A percentile compares a stretch with the other conserved stretches of the same genome.
Conservation (phyloP, 2,888 invertebrate genomes). For the Atrina japonica region DNA sequence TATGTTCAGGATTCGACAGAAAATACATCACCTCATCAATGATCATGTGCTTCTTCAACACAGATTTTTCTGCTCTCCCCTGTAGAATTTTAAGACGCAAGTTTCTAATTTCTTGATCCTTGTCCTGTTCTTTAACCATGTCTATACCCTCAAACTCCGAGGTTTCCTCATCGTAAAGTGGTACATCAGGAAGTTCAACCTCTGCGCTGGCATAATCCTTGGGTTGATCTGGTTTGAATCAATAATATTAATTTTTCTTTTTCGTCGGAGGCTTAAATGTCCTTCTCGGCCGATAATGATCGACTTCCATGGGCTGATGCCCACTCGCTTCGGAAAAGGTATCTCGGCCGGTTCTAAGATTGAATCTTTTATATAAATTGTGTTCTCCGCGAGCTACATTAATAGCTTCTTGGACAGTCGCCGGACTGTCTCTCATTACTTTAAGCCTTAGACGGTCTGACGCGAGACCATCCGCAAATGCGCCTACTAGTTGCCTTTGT, state of each 20-base stretch:
- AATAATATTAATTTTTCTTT: constrained; percentile 9
- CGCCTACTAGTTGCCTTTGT: no score
- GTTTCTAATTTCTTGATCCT: neutral
- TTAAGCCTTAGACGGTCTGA: no score
- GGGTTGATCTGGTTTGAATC: constrained; percentile 18
- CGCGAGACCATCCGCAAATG: no score
- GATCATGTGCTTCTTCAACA: constrained; percentile 4
- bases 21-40: constrained; percentile 27
- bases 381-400: no score
- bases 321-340: no score
- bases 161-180: neutral
- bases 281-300: no score
- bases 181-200: neutral
- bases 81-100: neutral
- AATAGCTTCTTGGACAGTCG: no score
- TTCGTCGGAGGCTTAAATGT: neutral
- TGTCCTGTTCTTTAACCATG: constrained; percentile 26
- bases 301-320: no score
- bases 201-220: constrained; percentile 4
- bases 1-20: constrained; percentile 22
- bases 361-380: no score
- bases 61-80: neutral
- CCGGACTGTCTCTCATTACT: no score
- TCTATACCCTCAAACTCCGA: constrained; percentile 7
- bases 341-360: no score